These are phyloP conservation scores for Microcebus jonahi DNA, from an alignment of 2,113 vertebrate genomes.

Conservation along the genomic window DNA sequence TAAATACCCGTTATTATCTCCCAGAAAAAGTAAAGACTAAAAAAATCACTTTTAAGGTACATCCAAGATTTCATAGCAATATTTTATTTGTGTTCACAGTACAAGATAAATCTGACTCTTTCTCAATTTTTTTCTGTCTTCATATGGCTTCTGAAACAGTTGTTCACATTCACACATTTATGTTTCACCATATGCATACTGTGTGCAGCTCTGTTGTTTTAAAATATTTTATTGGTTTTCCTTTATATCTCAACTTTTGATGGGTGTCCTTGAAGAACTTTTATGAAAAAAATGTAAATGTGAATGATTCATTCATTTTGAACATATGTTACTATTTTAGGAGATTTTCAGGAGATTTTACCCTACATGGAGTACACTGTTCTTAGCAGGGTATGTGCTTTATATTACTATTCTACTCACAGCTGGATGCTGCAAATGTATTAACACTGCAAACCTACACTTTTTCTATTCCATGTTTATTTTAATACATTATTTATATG, in stretches of 20 bases:
- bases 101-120: conserved; percentile 76
- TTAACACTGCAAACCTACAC: background rate
- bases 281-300: conserved; percentile 78
- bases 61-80: conserved; percentile 74
- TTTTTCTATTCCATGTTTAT: background rate
- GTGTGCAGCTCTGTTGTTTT: conserved; percentile 78
- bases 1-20: background rate
- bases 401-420: conserved; percentile 31
- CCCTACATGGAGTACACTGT: conserved; percentile 56
- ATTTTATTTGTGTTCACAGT: conserved; percentile 77
- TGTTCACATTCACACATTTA: conserved; percentile 75
- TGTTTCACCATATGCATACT: conserved; percentile 63
- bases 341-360: conserved; percentile 62
- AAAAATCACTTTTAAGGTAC: conserved; percentile 48
- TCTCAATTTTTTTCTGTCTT: conserved; percentile 64
- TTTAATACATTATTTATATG: background rate
- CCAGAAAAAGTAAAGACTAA: conserved; percentile 29
- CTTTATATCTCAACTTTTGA: conserved; percentile 75
- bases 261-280: conserved; percentile 75
- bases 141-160: conserved; percentile 77
- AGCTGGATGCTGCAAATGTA: conserved; percentile 48
- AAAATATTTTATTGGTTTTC: conserved; percentile 81
- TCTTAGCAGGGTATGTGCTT: conserved; percentile 32
- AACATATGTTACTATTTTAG: conserved; percentile 74
- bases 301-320: conserved; percentile 82